Evolutionary conservation across 2,797 vertebrate genomes (phyloP).

Genomic region (Sebastes oblongus): DNA sequence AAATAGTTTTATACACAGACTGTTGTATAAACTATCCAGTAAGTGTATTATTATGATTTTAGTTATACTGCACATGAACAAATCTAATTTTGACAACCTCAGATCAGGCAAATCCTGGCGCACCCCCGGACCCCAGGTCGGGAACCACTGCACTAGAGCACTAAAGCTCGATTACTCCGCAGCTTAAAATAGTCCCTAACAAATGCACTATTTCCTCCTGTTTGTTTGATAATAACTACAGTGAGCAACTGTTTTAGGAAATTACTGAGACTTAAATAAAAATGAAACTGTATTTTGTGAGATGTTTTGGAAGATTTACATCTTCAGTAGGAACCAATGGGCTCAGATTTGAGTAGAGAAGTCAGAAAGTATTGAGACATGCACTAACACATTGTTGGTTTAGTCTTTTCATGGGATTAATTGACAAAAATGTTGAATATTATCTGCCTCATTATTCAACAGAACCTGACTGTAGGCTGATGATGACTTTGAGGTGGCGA

Average conservation of each 20-base stretch:
- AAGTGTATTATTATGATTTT: too few relatives aligned
- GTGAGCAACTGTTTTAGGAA: background rate
- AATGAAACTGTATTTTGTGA: background rate
- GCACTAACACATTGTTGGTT: background rate
- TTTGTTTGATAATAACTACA: background rate
- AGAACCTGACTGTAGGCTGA: background rate
- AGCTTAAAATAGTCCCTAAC: background rate
- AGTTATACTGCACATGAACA: too few relatives aligned
- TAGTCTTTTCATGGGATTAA: background rate
- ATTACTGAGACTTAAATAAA: too few relatives aligned
- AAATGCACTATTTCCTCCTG: background rate
- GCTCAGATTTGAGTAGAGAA: too few relatives aligned
- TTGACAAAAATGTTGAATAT: background rate
- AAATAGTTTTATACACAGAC: too few relatives aligned
- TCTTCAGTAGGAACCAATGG: too few relatives aligned
- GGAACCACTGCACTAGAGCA: background rate
- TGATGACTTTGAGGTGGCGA: background rate
- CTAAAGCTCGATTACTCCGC: background rate
- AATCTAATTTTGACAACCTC: too few relatives aligned
- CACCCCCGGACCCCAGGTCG: too few relatives aligned
- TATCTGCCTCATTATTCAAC: background rate
- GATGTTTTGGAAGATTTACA: too few relatives aligned
- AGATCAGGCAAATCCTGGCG: too few relatives aligned
- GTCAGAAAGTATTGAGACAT: too few relatives aligned
- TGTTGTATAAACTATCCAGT: too few relatives aligned